Conservation (phyloP, 2,113 vertebrate genomes). For the Cebidichthys violaceus region DNA sequence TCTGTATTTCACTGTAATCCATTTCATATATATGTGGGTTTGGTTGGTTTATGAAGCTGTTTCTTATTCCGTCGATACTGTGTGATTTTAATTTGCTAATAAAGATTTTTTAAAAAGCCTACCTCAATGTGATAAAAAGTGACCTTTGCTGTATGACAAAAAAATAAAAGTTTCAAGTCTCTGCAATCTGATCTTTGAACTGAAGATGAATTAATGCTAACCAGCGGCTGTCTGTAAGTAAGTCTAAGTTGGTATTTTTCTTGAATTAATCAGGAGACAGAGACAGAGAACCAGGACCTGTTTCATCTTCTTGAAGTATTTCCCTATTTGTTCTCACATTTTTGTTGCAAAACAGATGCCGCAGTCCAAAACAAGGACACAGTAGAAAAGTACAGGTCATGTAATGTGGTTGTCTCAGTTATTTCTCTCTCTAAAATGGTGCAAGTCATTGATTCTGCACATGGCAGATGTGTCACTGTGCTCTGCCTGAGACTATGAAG, state of each 20-base stretch:
- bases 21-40: not conserved
- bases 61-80: not conserved
- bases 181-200: not conserved
- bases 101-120: not conserved
- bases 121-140: not conserved
- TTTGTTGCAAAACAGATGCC: slow-evolving; percentile 16
- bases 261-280: slow-evolving; percentile 11
- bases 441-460: slow-evolving; percentile 21
- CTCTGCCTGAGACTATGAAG: slow-evolving; percentile 50
- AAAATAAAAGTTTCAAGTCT: not conserved
- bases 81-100: not conserved
- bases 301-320: slow-evolving; percentile 16
- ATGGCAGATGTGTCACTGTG: slow-evolving; percentile 43
- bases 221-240: not conserved
- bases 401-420: slow-evolving; percentile 14
- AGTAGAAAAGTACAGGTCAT: slow-evolving; percentile 12
- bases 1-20: not conserved
- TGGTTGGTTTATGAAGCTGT: not conserved
- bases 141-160: not conserved
- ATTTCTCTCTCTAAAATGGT: slow-evolving; percentile 37
- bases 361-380: not conserved
- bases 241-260: not conserved
- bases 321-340: slow-evolving; percentile 34
- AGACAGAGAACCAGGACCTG: slow-evolving; percentile 3
- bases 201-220: not conserved